A percentile compares a stretch with the other conserved stretches of the same genome.
These are phyloP conservation scores for Lordiphosa fenestrarum DNA, from an alignment of 2,888 invertebrate species.

Conservation along the genomic window DNA sequence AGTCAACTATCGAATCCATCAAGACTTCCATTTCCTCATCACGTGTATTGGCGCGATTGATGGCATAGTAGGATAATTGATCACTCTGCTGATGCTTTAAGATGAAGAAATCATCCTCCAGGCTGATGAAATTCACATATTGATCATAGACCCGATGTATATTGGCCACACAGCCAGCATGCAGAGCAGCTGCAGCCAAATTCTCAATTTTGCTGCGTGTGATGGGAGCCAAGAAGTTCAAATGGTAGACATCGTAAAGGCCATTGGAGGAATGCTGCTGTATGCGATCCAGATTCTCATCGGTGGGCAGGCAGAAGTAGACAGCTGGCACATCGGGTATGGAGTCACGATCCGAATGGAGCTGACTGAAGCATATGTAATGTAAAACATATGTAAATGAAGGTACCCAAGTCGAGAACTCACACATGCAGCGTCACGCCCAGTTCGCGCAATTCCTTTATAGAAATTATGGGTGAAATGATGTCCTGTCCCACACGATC, in stretches of 20 bases:
- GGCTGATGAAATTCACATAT: slow-evolving; percentile 97
- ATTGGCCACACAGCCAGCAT: slow-evolving; percentile 93
- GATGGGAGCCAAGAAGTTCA: slow-evolving; percentile 98
- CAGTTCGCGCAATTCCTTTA: slow-evolving; percentile 96
- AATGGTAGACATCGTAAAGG: slow-evolving; percentile 95
- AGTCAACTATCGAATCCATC: slow-evolving; percentile 97
- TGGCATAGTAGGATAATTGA: slow-evolving; percentile 94
- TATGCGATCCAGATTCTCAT: slow-evolving; percentile 97
- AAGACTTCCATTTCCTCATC: slow-evolving; percentile 97
- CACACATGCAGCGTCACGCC: slow-evolving; percentile 99
- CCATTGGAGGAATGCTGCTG: slow-evolving; percentile 93
- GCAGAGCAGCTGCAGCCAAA: slow-evolving; percentile 94
- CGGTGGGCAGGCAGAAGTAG: slow-evolving; percentile 97
- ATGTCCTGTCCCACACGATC: slow-evolving; percentile 98
- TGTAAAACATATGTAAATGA: neutral
- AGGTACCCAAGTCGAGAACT: slow-evolving; percentile 43
- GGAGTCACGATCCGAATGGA: slow-evolving; percentile 93
- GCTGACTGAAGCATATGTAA: slow-evolving; percentile 83
- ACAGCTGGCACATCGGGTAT: slow-evolving; percentile 99
- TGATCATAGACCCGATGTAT: slow-evolving; percentile 99
- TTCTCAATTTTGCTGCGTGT: slow-evolving; percentile 96
- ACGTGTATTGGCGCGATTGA: slow-evolving; percentile 95
- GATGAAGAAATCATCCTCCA: slow-evolving; percentile 98
- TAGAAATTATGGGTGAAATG: slow-evolving; percentile 96
- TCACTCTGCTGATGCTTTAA: slow-evolving; percentile 96